Evolutionary conservation across 2,113 vertebrate species (phyloP).

Genomic region (Hyperoodon ampullatus): DNA sequence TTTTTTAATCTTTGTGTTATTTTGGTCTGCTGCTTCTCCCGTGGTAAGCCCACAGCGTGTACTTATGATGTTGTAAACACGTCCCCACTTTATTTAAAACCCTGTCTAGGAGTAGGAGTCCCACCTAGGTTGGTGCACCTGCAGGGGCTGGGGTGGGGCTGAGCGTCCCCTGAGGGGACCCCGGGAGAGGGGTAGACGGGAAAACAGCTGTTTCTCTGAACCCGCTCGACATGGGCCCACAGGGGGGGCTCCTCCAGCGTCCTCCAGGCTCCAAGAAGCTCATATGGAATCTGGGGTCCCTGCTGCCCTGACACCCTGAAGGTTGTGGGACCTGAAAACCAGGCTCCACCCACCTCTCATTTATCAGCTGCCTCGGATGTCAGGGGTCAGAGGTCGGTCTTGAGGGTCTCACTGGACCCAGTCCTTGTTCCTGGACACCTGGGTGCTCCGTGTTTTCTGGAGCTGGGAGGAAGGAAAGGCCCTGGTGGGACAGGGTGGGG

Average conservation of each 20-base stretch:
- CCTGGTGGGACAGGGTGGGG: fast-evolving
- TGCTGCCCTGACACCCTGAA: neutral
- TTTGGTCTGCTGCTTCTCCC: neutral
- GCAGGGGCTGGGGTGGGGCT: neutral
- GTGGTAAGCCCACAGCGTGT: fast-evolving
- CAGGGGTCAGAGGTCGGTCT: neutral
- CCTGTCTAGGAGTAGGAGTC: neutral
- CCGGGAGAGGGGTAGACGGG: neutral
- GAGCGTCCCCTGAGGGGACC: neutral
- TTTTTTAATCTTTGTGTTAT: neutral
- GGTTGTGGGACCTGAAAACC: neutral
- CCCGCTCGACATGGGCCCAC: neutral
- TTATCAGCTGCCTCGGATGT: neutral
- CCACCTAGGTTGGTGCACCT: fast-evolving
- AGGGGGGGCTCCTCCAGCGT: neutral
- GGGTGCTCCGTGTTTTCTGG: neutral
- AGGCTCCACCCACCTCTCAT: neutral
- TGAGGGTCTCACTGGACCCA: neutral
- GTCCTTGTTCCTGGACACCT: neutral
- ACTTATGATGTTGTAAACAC: fast-evolving
- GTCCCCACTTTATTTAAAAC: too few species aligned
- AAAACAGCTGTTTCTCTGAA: neutral
- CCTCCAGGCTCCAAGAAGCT: neutral
- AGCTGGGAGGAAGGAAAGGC: neutral
- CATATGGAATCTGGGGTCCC: neutral